These are phyloP conservation scores for Porites evermanni DNA, from an alignment of 92 coral and sea anemone genomes.

Conservation along the genomic window DNA sequence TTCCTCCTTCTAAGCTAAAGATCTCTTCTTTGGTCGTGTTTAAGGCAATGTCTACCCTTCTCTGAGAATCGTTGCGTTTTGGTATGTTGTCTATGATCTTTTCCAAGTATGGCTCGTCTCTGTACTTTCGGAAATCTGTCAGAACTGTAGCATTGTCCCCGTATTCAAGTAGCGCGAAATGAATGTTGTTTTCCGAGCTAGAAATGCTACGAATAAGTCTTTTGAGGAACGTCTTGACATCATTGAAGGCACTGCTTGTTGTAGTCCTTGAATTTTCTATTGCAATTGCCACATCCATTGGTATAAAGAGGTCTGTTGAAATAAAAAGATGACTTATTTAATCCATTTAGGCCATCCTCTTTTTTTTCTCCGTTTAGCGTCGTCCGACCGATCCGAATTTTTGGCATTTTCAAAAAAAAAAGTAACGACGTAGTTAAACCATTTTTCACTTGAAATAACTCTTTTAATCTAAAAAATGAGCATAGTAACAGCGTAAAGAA, in stretches of 20 bases:
- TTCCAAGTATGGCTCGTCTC: constrained; percentile 57
- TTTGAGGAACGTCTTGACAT: constrained; percentile 65
- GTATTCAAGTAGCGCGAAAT: constrained; percentile 73
- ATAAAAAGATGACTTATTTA: neutral
- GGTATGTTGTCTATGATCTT: constrained; percentile 50
- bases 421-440: too few species aligned
- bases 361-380: too few species aligned
- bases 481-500: too few species aligned
- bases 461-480: too few species aligned
- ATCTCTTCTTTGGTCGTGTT: constrained; percentile 40
- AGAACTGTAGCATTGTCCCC: constrained; percentile 61
- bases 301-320: constrained; percentile 70
- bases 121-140: constrained; percentile 57
- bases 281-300: constrained; percentile 84
- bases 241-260: constrained; percentile 58
- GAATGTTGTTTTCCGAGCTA: constrained; percentile 75
- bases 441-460: too few species aligned
- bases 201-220: constrained; percentile 64
- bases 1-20: constrained; percentile 78
- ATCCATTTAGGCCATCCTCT: too few species aligned
- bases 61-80: constrained; percentile 30
- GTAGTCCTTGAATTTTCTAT: constrained; percentile 61
- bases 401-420: too few species aligned
- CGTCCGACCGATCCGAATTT: too few species aligned
- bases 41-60: constrained; percentile 59